Percentiles rank a stretch among this genome's conserved stretches.
Evolutionary conservation across 2,113 vertebrate species (phyloP).

Genomic region (Bos javanicus): DNA sequence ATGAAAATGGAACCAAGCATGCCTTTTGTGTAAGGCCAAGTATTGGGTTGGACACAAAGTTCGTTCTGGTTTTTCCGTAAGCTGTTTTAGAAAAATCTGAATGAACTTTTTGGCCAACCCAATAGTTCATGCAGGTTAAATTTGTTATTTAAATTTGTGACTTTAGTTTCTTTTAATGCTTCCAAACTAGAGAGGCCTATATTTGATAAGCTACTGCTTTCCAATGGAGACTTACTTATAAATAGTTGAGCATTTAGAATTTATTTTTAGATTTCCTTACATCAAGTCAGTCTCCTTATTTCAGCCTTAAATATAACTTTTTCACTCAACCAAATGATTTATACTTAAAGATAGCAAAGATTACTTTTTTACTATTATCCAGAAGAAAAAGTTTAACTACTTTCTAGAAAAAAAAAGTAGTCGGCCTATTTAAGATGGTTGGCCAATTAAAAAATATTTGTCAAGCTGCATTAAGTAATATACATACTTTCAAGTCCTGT

Average conservation of each 20-base stretch:
- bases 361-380: background rate
- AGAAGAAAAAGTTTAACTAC: background rate
- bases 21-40: background rate
- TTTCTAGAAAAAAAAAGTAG: background rate
- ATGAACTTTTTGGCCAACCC: background rate
- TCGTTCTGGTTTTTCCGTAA: background rate
- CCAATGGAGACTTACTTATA: background rate
- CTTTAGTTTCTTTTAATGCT: background rate
- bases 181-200: background rate
- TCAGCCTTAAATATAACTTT: background rate
- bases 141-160: background rate
- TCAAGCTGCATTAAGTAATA: background rate
- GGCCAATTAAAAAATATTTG: background rate
- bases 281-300: background rate
- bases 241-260: background rate
- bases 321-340: background rate
- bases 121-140: background rate
- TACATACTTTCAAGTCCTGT: constrained; percentile 90
- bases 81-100: background rate
- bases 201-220: background rate
- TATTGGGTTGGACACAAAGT: background rate
- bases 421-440: background rate
- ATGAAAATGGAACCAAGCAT: background rate
- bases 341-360: background rate
- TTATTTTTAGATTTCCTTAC: background rate